Conservation (phyloP, 2,113 vertebrate species). For the Daphoenositta chrysoptera region DNA sequence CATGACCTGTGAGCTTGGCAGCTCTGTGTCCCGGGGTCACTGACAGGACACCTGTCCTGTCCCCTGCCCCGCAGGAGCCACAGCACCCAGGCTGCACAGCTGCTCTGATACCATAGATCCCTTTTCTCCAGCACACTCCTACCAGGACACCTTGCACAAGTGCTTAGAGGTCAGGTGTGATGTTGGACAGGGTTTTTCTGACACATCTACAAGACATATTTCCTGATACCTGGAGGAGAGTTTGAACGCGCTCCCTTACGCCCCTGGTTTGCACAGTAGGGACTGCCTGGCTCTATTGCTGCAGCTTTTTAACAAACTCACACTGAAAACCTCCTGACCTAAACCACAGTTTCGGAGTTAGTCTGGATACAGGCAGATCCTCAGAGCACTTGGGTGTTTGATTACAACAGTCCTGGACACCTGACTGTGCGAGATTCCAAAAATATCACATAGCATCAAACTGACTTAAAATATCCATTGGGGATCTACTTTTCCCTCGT, state of each 20-base stretch:
- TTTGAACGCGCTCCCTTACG: background rate
- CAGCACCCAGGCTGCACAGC: background rate
- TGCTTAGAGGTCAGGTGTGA: background rate
- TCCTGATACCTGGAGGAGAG: background rate
- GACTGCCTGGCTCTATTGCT: slow-evolving; percentile 38
- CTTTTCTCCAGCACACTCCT: background rate
- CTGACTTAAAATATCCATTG: background rate
- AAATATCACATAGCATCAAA: background rate
- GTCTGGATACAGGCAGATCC: background rate
- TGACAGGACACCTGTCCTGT: background rate
- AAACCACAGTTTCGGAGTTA: slow-evolving; percentile 39
- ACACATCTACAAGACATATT: background rate
- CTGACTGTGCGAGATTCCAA: background rate
- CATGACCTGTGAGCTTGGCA: background rate
- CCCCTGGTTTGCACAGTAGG: background rate
- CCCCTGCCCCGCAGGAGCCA: background rate
- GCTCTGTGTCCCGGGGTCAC: background rate
- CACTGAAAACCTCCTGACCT: slow-evolving; percentile 65
- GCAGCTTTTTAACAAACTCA: slow-evolving; percentile 41
- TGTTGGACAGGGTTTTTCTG: background rate
- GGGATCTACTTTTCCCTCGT: background rate
- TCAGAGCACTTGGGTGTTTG: background rate
- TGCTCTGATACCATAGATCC: background rate
- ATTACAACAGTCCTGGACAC: background rate
- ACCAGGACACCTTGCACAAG: background rate